These are phyloP conservation scores for Micoletzkya japonica DNA, from an alignment of 2,888 invertebrate species.

Conservation along the genomic window DNA sequence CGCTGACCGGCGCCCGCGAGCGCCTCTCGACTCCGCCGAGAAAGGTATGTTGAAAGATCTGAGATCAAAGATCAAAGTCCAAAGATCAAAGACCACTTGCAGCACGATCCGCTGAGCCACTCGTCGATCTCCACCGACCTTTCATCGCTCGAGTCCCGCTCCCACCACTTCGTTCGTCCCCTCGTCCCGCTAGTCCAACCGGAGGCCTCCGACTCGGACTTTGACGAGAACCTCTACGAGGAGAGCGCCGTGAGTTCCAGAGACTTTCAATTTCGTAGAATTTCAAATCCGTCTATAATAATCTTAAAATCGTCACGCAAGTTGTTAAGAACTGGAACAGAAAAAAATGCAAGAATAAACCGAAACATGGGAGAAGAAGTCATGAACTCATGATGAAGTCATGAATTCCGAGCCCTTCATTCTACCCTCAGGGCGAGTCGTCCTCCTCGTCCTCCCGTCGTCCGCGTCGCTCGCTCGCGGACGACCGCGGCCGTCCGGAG, in stretches of 20 bases:
- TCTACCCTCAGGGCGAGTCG: constrained; percentile 10
- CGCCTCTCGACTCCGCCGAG: constrained; percentile 54
- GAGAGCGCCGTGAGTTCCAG: constrained; percentile 26
- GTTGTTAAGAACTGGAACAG: too few relatives aligned
- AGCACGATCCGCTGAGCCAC: constrained; percentile 42
- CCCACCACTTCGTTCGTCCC: background rate
- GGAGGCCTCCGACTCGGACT: constrained; percentile 56
- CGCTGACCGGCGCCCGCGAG: constrained; percentile 49
- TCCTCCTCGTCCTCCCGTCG: constrained; percentile 4
- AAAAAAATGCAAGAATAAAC: too few relatives aligned
- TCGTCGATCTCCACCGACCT: constrained; percentile 58
- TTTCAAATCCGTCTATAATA: too few relatives aligned
- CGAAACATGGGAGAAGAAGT: background rate
- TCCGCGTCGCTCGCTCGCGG: too few relatives aligned
- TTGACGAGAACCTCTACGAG: constrained; percentile 41
- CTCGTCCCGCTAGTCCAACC: constrained; percentile 53
- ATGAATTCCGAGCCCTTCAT: background rate
- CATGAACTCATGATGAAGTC: background rate
- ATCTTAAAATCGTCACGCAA: too few relatives aligned
- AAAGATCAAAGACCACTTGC: too few relatives aligned
- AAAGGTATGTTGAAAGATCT: constrained; percentile 31
- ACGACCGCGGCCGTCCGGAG: constrained; percentile 28
- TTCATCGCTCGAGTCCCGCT: constrained; percentile 36
- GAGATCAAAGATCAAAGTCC: background rate
- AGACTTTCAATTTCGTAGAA: background rate